Evolutionary conservation across 2,797 vertebrate species (phyloP).

Genomic region (Eleutherodactylus coqui): DNA sequence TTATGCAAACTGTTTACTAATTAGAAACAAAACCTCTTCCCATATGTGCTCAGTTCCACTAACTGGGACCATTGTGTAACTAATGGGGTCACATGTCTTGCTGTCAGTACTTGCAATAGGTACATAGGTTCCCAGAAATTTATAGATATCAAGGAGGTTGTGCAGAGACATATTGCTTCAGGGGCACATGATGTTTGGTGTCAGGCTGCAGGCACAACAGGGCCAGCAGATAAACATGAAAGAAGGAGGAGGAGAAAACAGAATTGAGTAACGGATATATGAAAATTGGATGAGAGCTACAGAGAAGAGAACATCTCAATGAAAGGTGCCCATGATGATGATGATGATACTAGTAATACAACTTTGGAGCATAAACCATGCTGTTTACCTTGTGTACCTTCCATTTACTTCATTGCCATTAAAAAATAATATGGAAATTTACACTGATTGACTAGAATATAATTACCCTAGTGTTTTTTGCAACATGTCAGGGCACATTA

Average conservation of each 20-base stretch:
- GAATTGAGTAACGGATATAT: not conserved
- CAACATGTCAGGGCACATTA: too few relatives aligned
- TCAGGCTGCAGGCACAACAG: conserved; percentile 62
- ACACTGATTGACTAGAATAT: too few relatives aligned
- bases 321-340: not conserved
- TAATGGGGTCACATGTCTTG: conserved; percentile 31
- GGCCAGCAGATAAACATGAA: conserved; percentile 66
- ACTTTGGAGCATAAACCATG: not conserved
- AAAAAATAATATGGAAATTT: not conserved
- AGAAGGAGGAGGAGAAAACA: not conserved
- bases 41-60: not conserved
- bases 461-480: too few relatives aligned
- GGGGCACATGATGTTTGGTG: conserved; percentile 50
- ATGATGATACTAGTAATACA: too few relatives aligned
- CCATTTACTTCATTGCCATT: not conserved
- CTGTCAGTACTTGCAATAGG: conserved; percentile 38
- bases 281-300: not conserved
- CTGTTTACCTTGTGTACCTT: not conserved
- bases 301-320: not conserved
- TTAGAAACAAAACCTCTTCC: not conserved
- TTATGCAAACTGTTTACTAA: conserved; percentile 49
- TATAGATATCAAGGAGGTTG: conserved; percentile 5
- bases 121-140: conserved; percentile 56
- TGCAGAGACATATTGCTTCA: conserved; percentile 42
- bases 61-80: conserved; percentile 20